These are phyloP conservation scores for Zosterops pallidus DNA, from an alignment of 2,113 vertebrate genomes.

Conservation along the genomic window DNA sequence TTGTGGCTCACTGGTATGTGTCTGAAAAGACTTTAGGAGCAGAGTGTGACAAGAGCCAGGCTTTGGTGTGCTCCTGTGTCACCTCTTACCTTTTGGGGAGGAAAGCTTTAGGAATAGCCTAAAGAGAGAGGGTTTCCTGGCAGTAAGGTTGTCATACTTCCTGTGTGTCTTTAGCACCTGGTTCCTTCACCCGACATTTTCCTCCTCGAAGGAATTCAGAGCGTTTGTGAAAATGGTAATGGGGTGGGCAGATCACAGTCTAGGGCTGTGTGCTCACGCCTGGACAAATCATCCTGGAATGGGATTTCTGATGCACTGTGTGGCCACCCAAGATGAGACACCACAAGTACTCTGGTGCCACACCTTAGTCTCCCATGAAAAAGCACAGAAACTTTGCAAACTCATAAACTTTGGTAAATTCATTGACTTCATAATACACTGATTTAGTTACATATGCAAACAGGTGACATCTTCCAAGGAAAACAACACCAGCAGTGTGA, in stretches of 20 bases:
- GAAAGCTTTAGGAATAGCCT: background rate
- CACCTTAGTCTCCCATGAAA: background rate
- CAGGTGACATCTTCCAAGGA: background rate
- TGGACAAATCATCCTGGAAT: background rate
- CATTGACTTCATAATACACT: background rate
- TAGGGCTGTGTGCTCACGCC: background rate
- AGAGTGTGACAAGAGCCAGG: background rate
- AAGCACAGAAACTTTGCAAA: background rate
- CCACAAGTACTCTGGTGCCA: background rate
- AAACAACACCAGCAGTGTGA: conserved; percentile 13
- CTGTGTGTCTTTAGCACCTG: background rate
- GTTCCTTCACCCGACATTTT: background rate
- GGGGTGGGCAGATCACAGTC: background rate
- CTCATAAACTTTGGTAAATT: background rate
- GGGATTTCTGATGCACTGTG: background rate
- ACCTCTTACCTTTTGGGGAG: background rate
- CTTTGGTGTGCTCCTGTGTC: rapidly evolving
- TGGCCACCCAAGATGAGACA: background rate
- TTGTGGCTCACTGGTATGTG: background rate
- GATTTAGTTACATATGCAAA: conserved; percentile 17
- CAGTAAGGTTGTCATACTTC: background rate
- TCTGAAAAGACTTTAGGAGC: background rate
- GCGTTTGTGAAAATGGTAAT: background rate
- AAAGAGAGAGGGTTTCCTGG: background rate
- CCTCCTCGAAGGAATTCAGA: background rate